Conservation (phyloP, 2,888 invertebrate genomes). For the Lordiphosa fenestrarum region DNA sequence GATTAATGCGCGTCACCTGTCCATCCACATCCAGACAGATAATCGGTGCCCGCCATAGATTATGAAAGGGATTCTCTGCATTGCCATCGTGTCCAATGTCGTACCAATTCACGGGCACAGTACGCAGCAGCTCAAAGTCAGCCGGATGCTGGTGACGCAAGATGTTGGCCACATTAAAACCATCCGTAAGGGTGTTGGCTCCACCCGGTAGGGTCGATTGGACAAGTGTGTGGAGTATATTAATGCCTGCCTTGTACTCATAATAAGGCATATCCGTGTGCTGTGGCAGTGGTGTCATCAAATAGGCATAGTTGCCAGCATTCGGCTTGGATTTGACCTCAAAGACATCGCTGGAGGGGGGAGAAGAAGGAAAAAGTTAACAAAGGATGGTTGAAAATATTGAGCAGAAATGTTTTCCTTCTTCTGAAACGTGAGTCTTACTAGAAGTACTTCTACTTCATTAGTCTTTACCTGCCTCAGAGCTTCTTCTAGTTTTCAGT, state of each 20-base stretch:
- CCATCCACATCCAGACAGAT: slow-evolving; percentile 82
- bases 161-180: slow-evolving; percentile 84
- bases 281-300: slow-evolving; percentile 84
- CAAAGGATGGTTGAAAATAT: no score
- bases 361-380: no score
- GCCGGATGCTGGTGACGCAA: slow-evolving; percentile 82
- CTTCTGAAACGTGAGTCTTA: no score
- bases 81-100: slow-evolving; percentile 84
- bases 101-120: slow-evolving; percentile 86
- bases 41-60: slow-evolving; percentile 83
- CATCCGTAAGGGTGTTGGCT: slow-evolving; percentile 85
- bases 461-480: no score
- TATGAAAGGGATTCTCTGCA: slow-evolving; percentile 83
- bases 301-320: slow-evolving; percentile 88
- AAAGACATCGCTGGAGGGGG: slow-evolving; percentile 82
- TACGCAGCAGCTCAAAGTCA: slow-evolving; percentile 82
- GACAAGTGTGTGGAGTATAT: slow-evolving; percentile 86
- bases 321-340: slow-evolving; percentile 84
- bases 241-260: slow-evolving; percentile 86
- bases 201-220: slow-evolving; percentile 85
- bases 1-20: slow-evolving; percentile 84
- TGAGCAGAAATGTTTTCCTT: no score
- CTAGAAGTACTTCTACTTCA: no score
- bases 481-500: no score
- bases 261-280: slow-evolving; percentile 89